Evolutionary conservation across 2,113 vertebrate genomes (phyloP).

Genomic region (Catharus bicknelli): DNA sequence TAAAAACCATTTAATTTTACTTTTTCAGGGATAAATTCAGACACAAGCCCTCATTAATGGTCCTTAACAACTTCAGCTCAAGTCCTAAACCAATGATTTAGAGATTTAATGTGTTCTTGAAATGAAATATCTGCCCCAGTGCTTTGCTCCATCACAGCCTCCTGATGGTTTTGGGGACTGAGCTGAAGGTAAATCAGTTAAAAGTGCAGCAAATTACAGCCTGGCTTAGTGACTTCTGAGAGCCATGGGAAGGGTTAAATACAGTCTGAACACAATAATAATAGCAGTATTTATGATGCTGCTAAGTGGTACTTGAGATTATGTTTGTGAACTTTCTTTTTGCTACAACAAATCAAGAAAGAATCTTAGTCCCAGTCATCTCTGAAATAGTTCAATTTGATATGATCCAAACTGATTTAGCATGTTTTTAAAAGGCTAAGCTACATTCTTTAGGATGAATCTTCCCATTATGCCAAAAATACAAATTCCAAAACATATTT

Average conservation of each 20-base stretch:
- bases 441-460: not conserved
- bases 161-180: not conserved
- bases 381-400: not conserved
- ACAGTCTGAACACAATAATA: not conserved
- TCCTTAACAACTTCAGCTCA: not conserved
- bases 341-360: not conserved
- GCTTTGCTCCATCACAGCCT: not conserved
- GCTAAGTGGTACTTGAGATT: not conserved
- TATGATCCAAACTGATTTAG: not conserved
- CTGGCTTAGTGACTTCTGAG: not conserved
- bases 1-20: not conserved
- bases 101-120: not conserved
- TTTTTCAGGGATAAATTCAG: not conserved
- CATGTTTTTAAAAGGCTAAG: not conserved
- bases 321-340: not conserved
- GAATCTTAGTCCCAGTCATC: not conserved
- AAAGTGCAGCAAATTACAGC: not conserved
- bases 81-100: not conserved
- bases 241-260: not conserved
- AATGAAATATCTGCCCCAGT: not conserved
- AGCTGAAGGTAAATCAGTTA: not conserved
- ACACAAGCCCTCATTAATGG: not conserved
- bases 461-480: not conserved
- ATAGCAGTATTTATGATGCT: not conserved
- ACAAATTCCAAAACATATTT: conserved; percentile 14